Conservation (phyloP, 2,113 vertebrate genomes). For the Prunella himalayana region DNA sequence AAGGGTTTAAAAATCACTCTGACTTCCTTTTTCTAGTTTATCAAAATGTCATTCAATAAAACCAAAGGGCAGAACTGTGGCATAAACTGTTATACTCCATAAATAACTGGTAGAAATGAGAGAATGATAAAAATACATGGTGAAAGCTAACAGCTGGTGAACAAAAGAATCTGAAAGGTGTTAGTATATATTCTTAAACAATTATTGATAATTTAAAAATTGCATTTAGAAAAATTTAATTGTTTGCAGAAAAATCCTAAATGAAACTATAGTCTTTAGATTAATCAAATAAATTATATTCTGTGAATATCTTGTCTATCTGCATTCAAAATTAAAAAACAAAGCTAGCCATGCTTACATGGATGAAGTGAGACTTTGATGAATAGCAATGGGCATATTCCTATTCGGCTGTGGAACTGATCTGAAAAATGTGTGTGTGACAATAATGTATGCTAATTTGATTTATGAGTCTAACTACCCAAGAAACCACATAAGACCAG, state of each 20-base stretch:
- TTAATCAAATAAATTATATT: background rate
- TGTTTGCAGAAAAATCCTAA: background rate
- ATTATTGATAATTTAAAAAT: background rate
- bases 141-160: background rate
- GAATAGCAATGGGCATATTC: background rate
- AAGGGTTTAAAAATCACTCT: background rate
- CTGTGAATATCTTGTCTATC: background rate
- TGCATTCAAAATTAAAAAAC: background rate
- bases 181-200: background rate
- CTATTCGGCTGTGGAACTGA: background rate
- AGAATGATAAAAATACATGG: background rate
- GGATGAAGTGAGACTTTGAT: background rate
- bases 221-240: background rate
- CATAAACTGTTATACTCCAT: background rate
- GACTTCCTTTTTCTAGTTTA: background rate
- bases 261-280: background rate
- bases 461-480: background rate
- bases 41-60: background rate
- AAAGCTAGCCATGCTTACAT: background rate
- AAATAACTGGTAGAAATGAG: background rate
- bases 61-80: background rate
- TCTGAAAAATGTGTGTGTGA: background rate
- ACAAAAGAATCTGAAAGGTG: background rate
- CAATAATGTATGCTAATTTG: background rate
- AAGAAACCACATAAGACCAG: background rate